Percentiles rank a stretch among this genome's conserved stretches.
phyloP scores from a whole-genome alignment of 2,888 invertebrate genomes.

The Nemotelus nigrinus region DNA sequence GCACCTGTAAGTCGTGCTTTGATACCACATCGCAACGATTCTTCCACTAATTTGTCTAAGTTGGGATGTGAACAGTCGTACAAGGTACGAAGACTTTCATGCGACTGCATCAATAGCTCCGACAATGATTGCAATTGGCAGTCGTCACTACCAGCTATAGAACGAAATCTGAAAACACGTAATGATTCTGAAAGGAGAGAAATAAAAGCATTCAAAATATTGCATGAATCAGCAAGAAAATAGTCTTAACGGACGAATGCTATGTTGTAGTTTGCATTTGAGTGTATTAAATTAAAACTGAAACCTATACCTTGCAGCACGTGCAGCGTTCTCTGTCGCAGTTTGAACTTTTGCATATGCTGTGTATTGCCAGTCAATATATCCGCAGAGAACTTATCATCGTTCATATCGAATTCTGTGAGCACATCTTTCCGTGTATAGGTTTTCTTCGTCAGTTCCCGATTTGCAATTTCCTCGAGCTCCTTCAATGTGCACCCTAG shows the following conservation, averaged over 20 bases:
- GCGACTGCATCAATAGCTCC: slow-evolving; percentile 87
- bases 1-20: slow-evolving; percentile 96
- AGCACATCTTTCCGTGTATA: slow-evolving; percentile 78
- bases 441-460: slow-evolving; percentile 71
- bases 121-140: slow-evolving; percentile 73
- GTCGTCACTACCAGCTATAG: slow-evolving; percentile 67
- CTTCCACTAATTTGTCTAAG: slow-evolving; percentile 82
- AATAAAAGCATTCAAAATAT: background rate
- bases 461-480: slow-evolving; percentile 75
- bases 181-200: slow-evolving; percentile 75
- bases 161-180: slow-evolving; percentile 82
- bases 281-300: too few species aligned
- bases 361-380: slow-evolving; percentile 74
- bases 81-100: slow-evolving; percentile 81
- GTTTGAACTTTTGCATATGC: slow-evolving; percentile 74
- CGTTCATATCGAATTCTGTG: slow-evolving; percentile 68
- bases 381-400: slow-evolving; percentile 72
- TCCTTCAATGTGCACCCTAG: slow-evolving; percentile 72
- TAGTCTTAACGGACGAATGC: background rate
- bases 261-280: too few species aligned
- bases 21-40: slow-evolving; percentile 74
- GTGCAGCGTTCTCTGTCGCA: slow-evolving; percentile 87
- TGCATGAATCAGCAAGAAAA: background rate
- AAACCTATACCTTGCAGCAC: slow-evolving; percentile 76
- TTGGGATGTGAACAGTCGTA: slow-evolving; percentile 95